Evolutionary conservation across 2,888 invertebrate species (phyloP), one percentile per base, ranked within the genome.

Genomic region (Priocnemis perturbator): DNA sequence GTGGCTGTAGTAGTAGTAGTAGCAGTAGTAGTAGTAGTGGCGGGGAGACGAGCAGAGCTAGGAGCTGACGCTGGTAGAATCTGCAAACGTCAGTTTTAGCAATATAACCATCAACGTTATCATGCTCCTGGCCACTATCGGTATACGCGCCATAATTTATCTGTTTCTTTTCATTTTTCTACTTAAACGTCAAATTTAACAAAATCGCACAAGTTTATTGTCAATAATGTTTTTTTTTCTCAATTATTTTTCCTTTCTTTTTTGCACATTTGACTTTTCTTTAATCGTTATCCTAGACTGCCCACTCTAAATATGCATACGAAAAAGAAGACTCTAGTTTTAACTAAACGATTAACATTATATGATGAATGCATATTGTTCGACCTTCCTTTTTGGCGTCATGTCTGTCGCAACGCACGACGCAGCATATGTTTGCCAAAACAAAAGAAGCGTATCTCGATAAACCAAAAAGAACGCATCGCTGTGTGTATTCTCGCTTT

Each of bases 61-160:
- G 83, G 85, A 88, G 86, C 85, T 88, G 88, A 88, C 86, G 87
- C 85, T 87, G 88, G 87, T 88, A 86, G 86, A 87, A 89, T 89
- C 88, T 89, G 88, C 86, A 89, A 89, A 88, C 86, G 88, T 88
- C 88, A 89, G 88, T 87, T 88, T 87, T 87, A 88, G 87, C 83
- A 86, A 86, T 88, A 85, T 87, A 86, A 86, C 80, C 70, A 83
- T 79, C 74, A 81, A 71, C 65, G 73, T 82, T 78, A 81, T 77
- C 80, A 86, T 81, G 84, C 83, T 86, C 84, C 84, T 83, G 76
- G 83, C 84, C 83, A 83, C 84, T 86, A 82, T 73, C 66, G 64
- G 73, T 79, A 80, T 60, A 75, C 61, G 66, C 69, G 75, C 70
- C 50, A 26, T 61, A 23, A 65, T 58, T 48, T 19, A 73, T 48